Conservation (phyloP, 2,113 vertebrate genomes). For the Oceanites oceanicus region DNA sequence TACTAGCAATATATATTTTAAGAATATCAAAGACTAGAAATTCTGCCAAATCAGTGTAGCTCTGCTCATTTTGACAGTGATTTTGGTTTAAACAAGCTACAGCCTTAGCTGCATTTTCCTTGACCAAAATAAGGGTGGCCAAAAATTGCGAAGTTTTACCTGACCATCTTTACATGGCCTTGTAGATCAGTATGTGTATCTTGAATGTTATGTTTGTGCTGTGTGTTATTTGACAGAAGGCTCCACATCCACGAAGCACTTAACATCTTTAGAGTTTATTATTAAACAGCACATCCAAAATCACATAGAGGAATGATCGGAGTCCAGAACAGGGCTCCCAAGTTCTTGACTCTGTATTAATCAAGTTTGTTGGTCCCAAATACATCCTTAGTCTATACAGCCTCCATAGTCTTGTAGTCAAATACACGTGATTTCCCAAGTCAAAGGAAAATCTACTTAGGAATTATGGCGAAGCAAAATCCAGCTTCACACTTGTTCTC, state of each 20-base stretch:
- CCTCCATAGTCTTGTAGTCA: background rate
- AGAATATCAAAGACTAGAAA: background rate
- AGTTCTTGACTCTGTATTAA: background rate
- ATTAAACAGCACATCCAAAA: background rate
- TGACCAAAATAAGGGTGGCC: background rate
- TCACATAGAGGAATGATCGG: background rate
- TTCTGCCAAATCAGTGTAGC: background rate
- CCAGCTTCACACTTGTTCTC: background rate
- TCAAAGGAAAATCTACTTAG: background rate
- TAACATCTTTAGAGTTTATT: background rate
- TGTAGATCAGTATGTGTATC: rapidly evolving
- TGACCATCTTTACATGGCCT: background rate
- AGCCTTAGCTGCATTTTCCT: background rate
- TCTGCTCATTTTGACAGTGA: background rate
- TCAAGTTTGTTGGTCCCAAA: background rate
- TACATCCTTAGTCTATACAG: background rate
- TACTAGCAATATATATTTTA: background rate
- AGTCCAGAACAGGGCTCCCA: background rate
- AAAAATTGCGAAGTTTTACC: background rate
- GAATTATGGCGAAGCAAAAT: background rate
- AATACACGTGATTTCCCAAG: background rate
- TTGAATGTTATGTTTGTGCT: background rate
- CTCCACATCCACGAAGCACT: background rate
- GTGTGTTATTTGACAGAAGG: background rate
- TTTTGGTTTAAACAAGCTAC: background rate